Conservation (phyloP, 92 coral and sea anemone genomes). For the Virgularia gustaviana region DNA sequence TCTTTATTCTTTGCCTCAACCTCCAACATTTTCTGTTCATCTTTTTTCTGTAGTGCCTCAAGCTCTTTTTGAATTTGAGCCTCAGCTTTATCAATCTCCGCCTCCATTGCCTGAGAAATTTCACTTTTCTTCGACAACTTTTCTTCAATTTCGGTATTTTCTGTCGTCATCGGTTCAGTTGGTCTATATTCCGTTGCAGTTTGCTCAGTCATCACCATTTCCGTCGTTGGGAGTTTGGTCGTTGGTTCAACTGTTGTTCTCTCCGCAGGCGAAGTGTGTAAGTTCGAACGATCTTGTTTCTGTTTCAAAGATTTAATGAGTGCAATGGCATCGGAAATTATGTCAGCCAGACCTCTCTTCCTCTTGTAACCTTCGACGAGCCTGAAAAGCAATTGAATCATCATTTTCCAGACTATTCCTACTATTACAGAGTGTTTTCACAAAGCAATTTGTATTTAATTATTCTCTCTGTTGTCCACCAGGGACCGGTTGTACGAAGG, state of each 20-base stretch:
- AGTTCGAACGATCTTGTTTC: neutral
- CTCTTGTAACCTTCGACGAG: conserved; percentile 5
- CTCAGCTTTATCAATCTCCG: neutral
- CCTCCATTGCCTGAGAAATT: neutral
- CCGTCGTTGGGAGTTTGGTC: neutral
- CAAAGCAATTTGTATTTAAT: too few species aligned
- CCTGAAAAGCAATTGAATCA: too few species aligned
- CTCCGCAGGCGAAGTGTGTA: neutral
- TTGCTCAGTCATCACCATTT: neutral
- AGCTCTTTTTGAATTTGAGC: neutral
- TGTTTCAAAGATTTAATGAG: neutral
- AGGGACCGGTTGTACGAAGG: too few species aligned
- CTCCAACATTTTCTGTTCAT: neutral
- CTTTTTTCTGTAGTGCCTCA: neutral
- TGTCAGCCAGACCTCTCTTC: neutral
- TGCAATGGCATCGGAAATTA: neutral
- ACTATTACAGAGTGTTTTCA: too few species aligned
- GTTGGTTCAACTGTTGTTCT: neutral
- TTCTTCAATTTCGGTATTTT: neutral
- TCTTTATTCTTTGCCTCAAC: neutral
- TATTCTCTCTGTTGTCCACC: too few species aligned
- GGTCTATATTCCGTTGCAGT: neutral
- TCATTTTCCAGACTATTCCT: too few species aligned
- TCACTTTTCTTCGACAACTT: neutral
- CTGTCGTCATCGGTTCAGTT: neutral